Base-by-base conservation (phyloP, 2,797 vertebrate genomes). In the Sylvia borin region DNA sequence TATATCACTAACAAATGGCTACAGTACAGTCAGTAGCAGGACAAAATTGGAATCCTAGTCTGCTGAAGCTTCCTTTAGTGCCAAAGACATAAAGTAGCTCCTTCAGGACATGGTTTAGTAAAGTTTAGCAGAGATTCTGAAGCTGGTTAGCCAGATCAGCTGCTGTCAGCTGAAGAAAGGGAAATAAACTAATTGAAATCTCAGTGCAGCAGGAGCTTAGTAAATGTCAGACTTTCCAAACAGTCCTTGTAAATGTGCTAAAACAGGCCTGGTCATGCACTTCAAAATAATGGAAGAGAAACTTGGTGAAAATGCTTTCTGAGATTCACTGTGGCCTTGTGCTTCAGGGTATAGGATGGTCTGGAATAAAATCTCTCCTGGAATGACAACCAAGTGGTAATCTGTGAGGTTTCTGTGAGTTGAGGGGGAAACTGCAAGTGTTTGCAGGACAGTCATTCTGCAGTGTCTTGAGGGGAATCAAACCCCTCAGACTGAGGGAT, bases 1-100 rank as follows among this genome's bases (percentile, higher is more conserved):
- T 68, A 36, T n/a, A 84, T 89, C 88, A 65, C 79, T 93, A 87
- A 81, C 40, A 66, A 96, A 85, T 68, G 67, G 58, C 90, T 87
- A 31, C n/a, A 66, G 66, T 67, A 73, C 48, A 82, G 10, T 74
- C 43, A 16, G 45, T 60, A 94, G 40, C 22, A 22, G 76, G 65
- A 47, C 54, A 85, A 74, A 79, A 86, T 40, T 79, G 70, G 77
- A 77, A 91, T 87, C 48, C 13, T 82, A 19, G 38, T 43, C n/a
- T 72, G 85, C 24, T 84, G 91, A 84, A 54, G 34, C 64, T 58
- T 17, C 58, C 51, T 92, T 75, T 85, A 60, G 66, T 38, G 66
- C 57, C 71, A 92, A 91, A 92, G 87, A 66, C 8, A 5, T 17
- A 17, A 87, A 64, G 53, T 36, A 62, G 68, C 25, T 94, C 71